Base-by-base conservation (phyloP, 2,797 vertebrate species). In the Helicolenus hilgendorfi region DNA sequence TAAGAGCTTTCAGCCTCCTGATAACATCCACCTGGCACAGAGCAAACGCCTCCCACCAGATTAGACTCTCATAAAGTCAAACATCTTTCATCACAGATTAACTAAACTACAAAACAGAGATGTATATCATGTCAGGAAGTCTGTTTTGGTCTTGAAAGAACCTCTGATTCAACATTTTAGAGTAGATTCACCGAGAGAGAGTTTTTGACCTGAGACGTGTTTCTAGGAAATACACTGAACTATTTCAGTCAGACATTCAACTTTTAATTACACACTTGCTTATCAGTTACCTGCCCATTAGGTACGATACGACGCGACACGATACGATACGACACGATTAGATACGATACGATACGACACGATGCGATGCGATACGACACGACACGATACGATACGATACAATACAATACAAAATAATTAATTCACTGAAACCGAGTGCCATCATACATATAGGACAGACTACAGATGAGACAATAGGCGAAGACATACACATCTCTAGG, bases 1-100 rank as follows among this genome's bases (percentile, higher is more conserved):
- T 55, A 2, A 1, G 36, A 85, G 65, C 64, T 36, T 49, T 64
- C 11, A 29, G 20, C 73, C 36, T 70, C 35, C 26, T 83, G 87
- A 91, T 86, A 69, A 92, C 49, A 71, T 18, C 88, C 93, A 92
- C 79, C 92, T 95, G 91, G 20, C 7, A 8, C 33, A 0, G 4
- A 74, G 58, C 2, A 6, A 33, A 72, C 1, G 4, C n/a, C 31
- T 31, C 84, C 76, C 87, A 81, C 77, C 29, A 64, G 11, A 71
- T 29, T 20, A 56, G 7, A 22, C 20, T n/a, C 33, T 69, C 38
- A 11, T 63, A 4, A 77, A 65, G 45, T 62, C 56, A 72, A 67
- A 83, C 70, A 63, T 73, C 36, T 35, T 36, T 36, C 62, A 13
- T 41, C 15, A 27, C 41, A 56, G 24, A 27, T 33, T 9, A 29